Evolutionary conservation across 2,888 invertebrate genomes (phyloP).

Genomic region (Andrena camellia): DNA sequence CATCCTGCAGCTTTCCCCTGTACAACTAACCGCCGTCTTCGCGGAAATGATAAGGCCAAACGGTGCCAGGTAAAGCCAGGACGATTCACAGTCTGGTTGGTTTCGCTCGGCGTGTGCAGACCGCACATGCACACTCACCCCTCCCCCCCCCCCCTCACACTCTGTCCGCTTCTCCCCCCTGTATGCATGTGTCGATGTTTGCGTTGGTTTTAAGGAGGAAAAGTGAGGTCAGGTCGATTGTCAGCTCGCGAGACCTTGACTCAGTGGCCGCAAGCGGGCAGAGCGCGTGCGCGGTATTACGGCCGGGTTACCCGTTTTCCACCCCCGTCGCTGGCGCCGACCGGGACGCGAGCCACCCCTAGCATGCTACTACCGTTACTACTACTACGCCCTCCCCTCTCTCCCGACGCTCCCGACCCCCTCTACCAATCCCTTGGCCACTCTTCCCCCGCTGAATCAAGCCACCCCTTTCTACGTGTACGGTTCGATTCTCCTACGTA

Average conservation of each 20-base stretch:
- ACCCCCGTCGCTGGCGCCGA: slow-evolving; percentile 39
- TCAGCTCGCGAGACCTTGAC: slow-evolving; percentile 76
- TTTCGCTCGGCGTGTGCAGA: not conserved
- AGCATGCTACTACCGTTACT: slow-evolving; percentile 58
- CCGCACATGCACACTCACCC: not conserved
- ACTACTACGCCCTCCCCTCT: slow-evolving; percentile 56
- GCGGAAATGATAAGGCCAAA: not conserved
- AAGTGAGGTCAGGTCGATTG: slow-evolving; percentile 81
- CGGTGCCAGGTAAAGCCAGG: not conserved
- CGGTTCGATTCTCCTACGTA: slow-evolving; percentile 65
- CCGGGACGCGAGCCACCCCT: slow-evolving; percentile 31
- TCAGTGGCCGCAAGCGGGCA: slow-evolving; percentile 73
- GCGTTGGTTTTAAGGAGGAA: slow-evolving; percentile 67
- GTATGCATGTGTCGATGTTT: slow-evolving; percentile 50
- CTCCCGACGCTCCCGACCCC: not conserved
- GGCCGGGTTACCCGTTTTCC: slow-evolving; percentile 53
- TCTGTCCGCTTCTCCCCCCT: not conserved
- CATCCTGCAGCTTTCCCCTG: not conserved
- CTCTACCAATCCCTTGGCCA: not conserved
- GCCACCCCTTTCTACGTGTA: slow-evolving; percentile 45
- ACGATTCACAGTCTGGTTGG: not conserved
- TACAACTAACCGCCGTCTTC: not conserved
- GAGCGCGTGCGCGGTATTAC: slow-evolving; percentile 70
- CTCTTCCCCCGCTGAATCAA: slow-evolving; percentile 16
- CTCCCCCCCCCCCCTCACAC: not conserved